A percentile compares a stretch with the other conserved stretches of the same genome.
Conservation (phyloP, 2,113 vertebrate species). For the Ceyx margarethae region DNA sequence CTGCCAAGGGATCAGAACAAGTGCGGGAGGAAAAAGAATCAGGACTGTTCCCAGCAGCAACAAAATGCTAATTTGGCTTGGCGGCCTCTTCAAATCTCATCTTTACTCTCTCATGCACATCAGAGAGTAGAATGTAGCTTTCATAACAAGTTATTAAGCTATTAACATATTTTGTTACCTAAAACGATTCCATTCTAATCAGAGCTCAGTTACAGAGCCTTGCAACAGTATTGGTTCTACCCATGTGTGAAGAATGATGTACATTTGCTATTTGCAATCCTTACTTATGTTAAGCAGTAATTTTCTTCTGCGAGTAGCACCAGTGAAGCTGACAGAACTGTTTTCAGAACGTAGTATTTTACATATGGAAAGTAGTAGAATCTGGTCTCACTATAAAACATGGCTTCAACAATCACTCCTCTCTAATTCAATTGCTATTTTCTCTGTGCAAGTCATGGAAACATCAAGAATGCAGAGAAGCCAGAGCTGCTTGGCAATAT, state of each 20-base stretch:
- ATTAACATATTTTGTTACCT: neutral
- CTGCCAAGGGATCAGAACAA: neutral
- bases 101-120: neutral
- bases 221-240: neutral
- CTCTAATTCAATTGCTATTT: neutral
- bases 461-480: neutral
- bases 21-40: neutral
- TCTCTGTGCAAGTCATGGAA: neutral
- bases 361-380: neutral
- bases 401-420: neutral
- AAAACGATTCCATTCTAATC: neutral
- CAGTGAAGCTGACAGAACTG: neutral
- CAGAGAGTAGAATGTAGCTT: neutral
- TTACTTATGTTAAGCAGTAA: neutral
- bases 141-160: neutral
- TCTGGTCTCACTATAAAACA: neutral
- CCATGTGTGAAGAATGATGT: neutral
- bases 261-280: neutral
- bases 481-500: neutral
- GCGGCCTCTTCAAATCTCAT: neutral
- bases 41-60: neutral
- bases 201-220: neutral
- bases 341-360: neutral
- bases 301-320: neutral
- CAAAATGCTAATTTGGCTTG: neutral